These are phyloP conservation scores for Cephonodes hylas DNA, from an alignment of 2,888 invertebrate species.

Conservation along the genomic window DNA sequence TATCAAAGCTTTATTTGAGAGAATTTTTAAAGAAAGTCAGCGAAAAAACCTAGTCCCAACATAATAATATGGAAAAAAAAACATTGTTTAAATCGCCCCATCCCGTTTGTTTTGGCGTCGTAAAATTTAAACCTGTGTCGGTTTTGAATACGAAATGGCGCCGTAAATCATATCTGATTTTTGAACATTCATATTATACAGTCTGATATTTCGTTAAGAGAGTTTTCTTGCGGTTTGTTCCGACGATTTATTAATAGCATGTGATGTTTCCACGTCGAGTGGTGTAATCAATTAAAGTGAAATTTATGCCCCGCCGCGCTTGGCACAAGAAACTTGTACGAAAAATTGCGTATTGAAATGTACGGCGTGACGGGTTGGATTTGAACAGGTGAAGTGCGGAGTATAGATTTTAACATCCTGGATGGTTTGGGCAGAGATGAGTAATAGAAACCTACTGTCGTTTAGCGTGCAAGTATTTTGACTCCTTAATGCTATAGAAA, in stretches of 20 bases:
- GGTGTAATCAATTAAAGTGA: background rate
- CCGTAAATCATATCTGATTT: slow-evolving; percentile 10
- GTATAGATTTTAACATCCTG: no score
- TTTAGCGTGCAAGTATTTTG: no score
- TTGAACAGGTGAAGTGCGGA: background rate
- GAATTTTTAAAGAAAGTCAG: background rate
- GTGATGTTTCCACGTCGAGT: slow-evolving; percentile 12
- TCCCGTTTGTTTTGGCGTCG: background rate
- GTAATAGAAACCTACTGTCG: no score
- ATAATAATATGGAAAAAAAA: no score
- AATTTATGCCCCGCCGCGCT: background rate
- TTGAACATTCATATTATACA: background rate
- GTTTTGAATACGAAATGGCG: background rate
- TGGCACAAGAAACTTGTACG: background rate
- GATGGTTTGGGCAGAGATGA: no score
- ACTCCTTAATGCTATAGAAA: no score
- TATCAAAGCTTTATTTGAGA: background rate
- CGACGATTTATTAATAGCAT: background rate
- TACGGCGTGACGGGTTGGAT: background rate
- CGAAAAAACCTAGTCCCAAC: no score
- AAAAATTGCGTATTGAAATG: background rate
- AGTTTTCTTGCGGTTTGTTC: background rate
- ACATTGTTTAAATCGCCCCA: slow-evolving; percentile 6
- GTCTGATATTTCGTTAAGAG: background rate
- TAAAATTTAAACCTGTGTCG: background rate